Evolutionary conservation across 2,797 vertebrate genomes (phyloP), one percentile per base, ranked within the genome.

Genomic region (Hydrophis major): DNA sequence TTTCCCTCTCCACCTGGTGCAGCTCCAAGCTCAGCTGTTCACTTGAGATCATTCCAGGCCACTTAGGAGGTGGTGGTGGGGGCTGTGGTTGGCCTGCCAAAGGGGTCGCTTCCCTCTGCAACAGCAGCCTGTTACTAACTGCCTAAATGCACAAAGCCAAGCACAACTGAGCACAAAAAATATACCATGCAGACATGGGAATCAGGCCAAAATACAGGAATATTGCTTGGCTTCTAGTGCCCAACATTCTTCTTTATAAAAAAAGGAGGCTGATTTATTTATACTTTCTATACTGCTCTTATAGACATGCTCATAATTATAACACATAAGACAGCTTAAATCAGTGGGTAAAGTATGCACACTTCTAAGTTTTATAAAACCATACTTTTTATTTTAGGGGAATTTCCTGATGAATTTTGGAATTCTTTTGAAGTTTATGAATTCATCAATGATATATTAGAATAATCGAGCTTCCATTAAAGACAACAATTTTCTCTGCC

Each of bases 21-120:
- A 99, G 98, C 97, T 99, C 99, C 97, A 99, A 96, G 97, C 99
- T 99, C 93, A 99, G 97, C 97, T 99, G 99, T 93, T 99, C 99
- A 95, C 99, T 99, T 97, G 99, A 99, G 95, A 99, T 96, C 92
- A 98, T 98, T 93, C 98, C 98, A 96, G 98, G 97, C 96, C 99
- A 98, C 97, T 99, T 99, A 95, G 98, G 98, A 95, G 98, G 98
- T 93, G 98, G 97, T 90, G 96, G 94, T 56, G 97, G 97, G 91
- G 97, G 96, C 94, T 96, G 94, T n/a, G 98, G 96, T 53, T 98
- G 98, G 95, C 98, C 97, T 89, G 98, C 98, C 97, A 99, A 94
- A 32, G 98, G 97, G 93, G 97, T 97, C 55, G 97, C 97, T 96
- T 99, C 99, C 97, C 99, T 99, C 98, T 99, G 99, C 96, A 99